A percentile compares a stretch with the other conserved stretches of the same genome.
Conservation (phyloP, 2,797 vertebrate species). For the Galago senegalensis region DNA sequence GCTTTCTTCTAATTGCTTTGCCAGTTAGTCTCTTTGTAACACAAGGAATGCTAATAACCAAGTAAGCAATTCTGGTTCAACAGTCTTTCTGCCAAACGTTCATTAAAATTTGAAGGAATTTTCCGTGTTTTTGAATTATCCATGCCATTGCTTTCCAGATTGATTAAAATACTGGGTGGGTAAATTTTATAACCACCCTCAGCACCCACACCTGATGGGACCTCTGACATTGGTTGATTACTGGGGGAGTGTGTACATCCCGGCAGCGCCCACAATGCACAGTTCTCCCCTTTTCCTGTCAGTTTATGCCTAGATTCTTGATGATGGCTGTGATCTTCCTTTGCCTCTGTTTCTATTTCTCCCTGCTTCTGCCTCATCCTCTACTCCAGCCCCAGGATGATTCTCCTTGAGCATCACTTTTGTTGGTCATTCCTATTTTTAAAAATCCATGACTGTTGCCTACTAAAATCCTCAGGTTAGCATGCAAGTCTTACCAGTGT, state of each 20-base stretch:
- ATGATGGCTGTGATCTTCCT: not conserved
- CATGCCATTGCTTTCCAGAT: constrained; percentile 34
- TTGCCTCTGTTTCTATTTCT: not conserved
- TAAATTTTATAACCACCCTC: not conserved
- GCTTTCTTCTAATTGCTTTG: constrained; percentile 35
- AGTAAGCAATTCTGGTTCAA: constrained; percentile 46
- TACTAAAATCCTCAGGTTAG: not conserved
- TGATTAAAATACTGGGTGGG: constrained; percentile 31
- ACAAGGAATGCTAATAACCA: constrained; percentile 32
- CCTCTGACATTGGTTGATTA: not conserved
- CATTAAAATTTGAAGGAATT: constrained; percentile 63
- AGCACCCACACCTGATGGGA: not conserved
- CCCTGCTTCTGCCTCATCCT: not conserved
- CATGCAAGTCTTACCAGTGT: not conserved
- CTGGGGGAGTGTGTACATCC: not conserved
- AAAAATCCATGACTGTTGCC: not conserved
- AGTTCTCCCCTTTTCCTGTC: not conserved
- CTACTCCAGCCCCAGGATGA: not conserved
- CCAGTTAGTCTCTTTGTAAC: constrained; percentile 19
- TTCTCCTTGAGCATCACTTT: not conserved
- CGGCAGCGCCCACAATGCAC: not conserved
- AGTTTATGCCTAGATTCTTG: not conserved
- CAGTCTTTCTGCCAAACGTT: constrained; percentile 61
- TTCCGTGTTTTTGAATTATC: constrained; percentile 10
- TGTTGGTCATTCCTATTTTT: not conserved